Base-by-base conservation (phyloP, 2,888 invertebrate genomes). In the Drosophila rubida region DNA sequence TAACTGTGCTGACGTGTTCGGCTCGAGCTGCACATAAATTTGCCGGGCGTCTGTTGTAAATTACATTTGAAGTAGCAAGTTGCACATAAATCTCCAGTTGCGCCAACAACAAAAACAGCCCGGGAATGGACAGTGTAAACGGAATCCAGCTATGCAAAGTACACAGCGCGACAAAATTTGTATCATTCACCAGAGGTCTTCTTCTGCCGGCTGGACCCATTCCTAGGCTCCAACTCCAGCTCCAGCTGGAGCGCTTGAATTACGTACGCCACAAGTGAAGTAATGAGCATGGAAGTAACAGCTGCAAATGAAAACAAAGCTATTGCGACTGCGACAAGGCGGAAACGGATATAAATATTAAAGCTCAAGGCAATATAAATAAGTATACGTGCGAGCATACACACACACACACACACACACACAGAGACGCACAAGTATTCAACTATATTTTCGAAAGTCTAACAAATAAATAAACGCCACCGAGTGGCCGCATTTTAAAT, bases 191-290 rank as follows among this genome's bases (percentile, higher is more conserved):
- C 74, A 74, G 35, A 37, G 14, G 45, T n/a, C 46, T 63, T 51
- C 25, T 41, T 30, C 5, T 45, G 13, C 13, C 42, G 46, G 48
- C 6, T 50, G 60, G 42, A 25, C 35, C 53, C 39, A 37, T 32
- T 53, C 23, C 69, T 58, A 57, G 59, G 46, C 39, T 54, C 62
- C 66, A 68, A 67, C 65, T 78, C 81, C 64, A 30, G 46, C 39
- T 54, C 62, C 66, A 68, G 69, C 65, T 78, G 85, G 66, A 30
- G 55, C 76, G 83, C 74, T 88, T 83, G 82, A 83, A 88, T 88
- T 86, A 83, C 88, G 88, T 83, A 86, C 88, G 87, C 82, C 82
- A 77, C 82, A 88, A 88, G 80, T 83, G 80, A 86, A 88, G 88
- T 83, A 83, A 83, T 83, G 82, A 83, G 87, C 63, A 65, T 23